These are phyloP conservation scores for Cheilosia grossa DNA, from an alignment of 2,888 invertebrate genomes.

Conservation along the genomic window DNA sequence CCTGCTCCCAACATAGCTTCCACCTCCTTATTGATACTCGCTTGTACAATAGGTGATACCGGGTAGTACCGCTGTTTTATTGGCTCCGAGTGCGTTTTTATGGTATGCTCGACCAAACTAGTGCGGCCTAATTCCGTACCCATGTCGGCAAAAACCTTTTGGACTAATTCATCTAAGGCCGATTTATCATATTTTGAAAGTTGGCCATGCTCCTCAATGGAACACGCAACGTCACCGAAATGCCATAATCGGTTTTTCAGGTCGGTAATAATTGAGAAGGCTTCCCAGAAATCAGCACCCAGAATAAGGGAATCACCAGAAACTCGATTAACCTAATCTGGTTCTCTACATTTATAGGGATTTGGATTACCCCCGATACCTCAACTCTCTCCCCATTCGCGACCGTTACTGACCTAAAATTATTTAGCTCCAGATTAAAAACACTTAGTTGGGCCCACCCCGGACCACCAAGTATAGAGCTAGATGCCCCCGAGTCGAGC, in stretches of 20 bases:
- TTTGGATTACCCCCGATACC: too few relatives aligned
- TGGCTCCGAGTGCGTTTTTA: constrained; percentile 42
- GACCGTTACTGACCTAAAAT: too few relatives aligned
- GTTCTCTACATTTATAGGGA: too few relatives aligned
- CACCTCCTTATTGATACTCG: constrained; percentile 71
- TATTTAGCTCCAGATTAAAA: too few relatives aligned
- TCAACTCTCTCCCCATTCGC: too few relatives aligned
- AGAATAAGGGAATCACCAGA: too few relatives aligned
- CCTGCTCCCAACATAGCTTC: constrained; percentile 72
- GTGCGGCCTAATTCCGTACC: background rate
- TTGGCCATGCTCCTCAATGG: background rate
- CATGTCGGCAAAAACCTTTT: background rate
- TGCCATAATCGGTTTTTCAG: constrained; percentile 3
- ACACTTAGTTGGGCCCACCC: too few relatives aligned
- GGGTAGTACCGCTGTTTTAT: constrained; percentile 75
- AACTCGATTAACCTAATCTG: too few relatives aligned
- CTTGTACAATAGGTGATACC: constrained; percentile 73
- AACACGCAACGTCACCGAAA: background rate
- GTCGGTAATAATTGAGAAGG: too few relatives aligned
- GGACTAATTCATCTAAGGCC: background rate
- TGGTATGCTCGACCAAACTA: constrained; percentile 36
- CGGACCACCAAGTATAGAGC: too few relatives aligned
- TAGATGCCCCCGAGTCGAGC: too few relatives aligned
- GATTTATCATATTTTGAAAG: background rate
- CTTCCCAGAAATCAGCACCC: too few relatives aligned